Conservation (phyloP, 1,140 invertebrate genomes). For the Lysiphlebus fabarum region DNA sequence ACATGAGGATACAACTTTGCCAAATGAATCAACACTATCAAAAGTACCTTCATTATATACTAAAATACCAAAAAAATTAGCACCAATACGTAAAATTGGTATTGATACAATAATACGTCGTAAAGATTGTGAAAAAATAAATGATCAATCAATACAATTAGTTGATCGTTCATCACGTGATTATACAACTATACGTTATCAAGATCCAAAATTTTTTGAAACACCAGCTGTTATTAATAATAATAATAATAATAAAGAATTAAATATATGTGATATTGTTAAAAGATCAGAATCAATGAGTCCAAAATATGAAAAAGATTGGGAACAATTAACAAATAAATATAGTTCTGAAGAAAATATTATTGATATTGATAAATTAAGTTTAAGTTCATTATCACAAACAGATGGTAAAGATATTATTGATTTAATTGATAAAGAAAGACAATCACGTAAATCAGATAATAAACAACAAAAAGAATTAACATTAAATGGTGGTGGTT, state of each 20-base stretch:
- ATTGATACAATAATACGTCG: slow-evolving; percentile 27
- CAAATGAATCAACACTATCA: slow-evolving; percentile 29
- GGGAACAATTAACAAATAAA: slow-evolving; percentile 46
- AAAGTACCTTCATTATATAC: slow-evolving; percentile 29
- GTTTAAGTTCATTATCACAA: slow-evolving; percentile 40
- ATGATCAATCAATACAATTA: slow-evolving; percentile 27
- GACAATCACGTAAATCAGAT: slow-evolving; percentile 38
- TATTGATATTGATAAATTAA: slow-evolving; percentile 61
- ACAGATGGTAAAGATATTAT: slow-evolving; percentile 25
- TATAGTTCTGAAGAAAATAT: slow-evolving; percentile 48
- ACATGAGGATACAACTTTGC: slow-evolving; percentile 49
- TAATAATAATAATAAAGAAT: slow-evolving; percentile 32
- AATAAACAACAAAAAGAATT: slow-evolving; percentile 45
- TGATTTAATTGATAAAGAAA: slow-evolving; percentile 44
- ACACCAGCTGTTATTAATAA: slow-evolving; percentile 41
- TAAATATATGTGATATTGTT: slow-evolving; percentile 40
- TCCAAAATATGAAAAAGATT: slow-evolving; percentile 48
- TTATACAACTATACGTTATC: slow-evolving; percentile 48
- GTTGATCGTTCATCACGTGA: slow-evolving; percentile 44
- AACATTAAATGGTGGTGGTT: slow-evolving; percentile 59
- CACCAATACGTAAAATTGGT: slow-evolving; percentile 38
- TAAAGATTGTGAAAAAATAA: slow-evolving; percentile 16
- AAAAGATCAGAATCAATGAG: slow-evolving; percentile 51
- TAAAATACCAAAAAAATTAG: slow-evolving; percentile 47
- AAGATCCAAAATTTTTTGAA: slow-evolving; percentile 49